Evolutionary conservation across 1,140 invertebrate species (phyloP), one percentile per base, ranked within the genome.

Genomic region (Drosophila varians): DNA sequence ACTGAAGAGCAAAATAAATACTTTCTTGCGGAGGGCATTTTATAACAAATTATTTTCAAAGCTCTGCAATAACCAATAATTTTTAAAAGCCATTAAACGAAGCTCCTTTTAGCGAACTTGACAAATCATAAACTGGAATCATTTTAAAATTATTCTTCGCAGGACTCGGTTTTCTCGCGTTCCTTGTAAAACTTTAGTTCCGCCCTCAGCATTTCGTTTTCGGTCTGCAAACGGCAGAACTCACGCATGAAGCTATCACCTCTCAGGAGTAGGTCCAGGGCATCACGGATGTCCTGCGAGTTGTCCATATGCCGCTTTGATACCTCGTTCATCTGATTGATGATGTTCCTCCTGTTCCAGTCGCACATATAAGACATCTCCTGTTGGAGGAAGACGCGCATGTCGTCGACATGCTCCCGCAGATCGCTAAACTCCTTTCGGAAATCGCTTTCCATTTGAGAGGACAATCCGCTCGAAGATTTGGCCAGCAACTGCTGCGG

Each of bases 201-300:
- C 1, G 49, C 49, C n/a, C 66, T 74, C 0, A 91, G 45, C 51
- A 55, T 25, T 28, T 72, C 61, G 53, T 91, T 91, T 23, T 91
- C 90, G 19, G 64, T 16, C 42, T 87, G 72, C 5, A 91, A 16
- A 1, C 73, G 70, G 2, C 46, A 6, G 47, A 77, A 91, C 14
- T 91, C 87, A 3, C 62, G 47, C 4, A 74, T 56, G 18, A 91
- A 90, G n/a, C 34, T 56, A 70, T 90, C 88, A 0, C 48, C 62
- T 16, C 69, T 69, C 11, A 91, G 46, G 1, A 91, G 53, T 7
- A 79, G 14, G 6, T 68, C 68, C 6, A 91, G 36, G 0, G 52
- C 58, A 25, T 88, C 73, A 1, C 82, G 61, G 23, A 91, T 84
- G 18, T 90, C 80, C 21, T 71, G 47, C 1, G 53, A 73, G 11